Evolutionary conservation across 2,888 invertebrate genomes (phyloP), one percentile per base, ranked within the genome.

Genomic region (Halictus ligatus): DNA sequence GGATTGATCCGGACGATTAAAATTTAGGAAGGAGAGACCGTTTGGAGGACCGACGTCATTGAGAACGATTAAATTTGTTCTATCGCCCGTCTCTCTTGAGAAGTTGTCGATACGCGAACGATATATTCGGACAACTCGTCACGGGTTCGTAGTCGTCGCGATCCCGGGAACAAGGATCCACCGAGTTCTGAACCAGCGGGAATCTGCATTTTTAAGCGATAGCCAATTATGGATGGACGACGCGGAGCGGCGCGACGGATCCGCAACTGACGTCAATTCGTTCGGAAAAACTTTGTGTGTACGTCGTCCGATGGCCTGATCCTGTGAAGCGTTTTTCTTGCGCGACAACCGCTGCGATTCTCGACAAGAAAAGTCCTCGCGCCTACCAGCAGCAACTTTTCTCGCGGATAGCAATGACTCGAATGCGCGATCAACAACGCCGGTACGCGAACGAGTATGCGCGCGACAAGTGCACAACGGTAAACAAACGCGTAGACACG

Each of bases 51-150:
- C 80, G 88, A 88, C 85, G 89, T 86, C 85, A 88, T 60, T 78
- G 78, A 79, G 77, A 67, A 67, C 81, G 75, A 90, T 90, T 89
- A 85, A 89, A 88, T 87, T 81, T 78, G 90, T 73, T 78, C 69
- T 87, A 88, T 89, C 88, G 85, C 0, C 64, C 2, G 29, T 64
- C 29, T 18, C 84, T 40, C 82, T 80, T 48, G 82, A 89, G 81
- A 81, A 86, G 15, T 15, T 29, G 29, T 29, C 18, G 64, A 64
- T 64, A 29, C 29, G 18, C 29, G 18, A 15, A 8, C 64, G 64
- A 64, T 18, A 35, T 18, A 64, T 64, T 35, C 29, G 35, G 64
- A 64, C 29, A 29, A 35, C 64, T 64, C 29, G 64, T 64, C 29
- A 29, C 25, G 6, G 7, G 7, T 29, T 64, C 29, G 29, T n/a